A percentile compares a stretch with the other conserved stretches of the same genome.
Conservation (phyloP, 2,888 invertebrate species). For the Coleophora deauratella region DNA sequence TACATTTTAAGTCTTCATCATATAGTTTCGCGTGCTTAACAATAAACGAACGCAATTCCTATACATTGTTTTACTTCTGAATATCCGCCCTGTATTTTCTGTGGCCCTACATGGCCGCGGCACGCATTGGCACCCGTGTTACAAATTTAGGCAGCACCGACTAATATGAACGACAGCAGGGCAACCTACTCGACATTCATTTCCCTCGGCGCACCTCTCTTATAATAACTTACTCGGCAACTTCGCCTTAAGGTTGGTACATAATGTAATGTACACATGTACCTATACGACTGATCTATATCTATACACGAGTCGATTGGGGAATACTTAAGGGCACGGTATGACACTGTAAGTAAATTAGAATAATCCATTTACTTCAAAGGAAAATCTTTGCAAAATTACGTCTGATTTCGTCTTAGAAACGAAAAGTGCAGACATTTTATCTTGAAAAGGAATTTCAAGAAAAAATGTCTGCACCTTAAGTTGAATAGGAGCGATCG, state of each 20-base stretch:
- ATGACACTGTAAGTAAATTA: constrained; percentile 1
- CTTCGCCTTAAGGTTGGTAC: constrained; percentile 65
- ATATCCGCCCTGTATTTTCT: too few relatives aligned
- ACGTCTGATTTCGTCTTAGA: background rate
- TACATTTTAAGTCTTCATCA: too few relatives aligned
- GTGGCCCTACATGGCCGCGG: constrained; percentile 38
- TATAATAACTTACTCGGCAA: constrained; percentile 70
- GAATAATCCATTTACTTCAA: background rate
- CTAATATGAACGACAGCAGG: constrained; percentile 74
- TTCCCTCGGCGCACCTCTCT: constrained; percentile 71
- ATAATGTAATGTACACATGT: constrained; percentile 26
- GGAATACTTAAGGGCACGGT: constrained; percentile 20
- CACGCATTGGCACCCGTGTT: constrained; percentile 63
- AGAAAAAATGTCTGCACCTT: constrained; percentile 18
- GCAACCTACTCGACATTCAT: constrained; percentile 71
- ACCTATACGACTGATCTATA: constrained; percentile 15
- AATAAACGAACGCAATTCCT: too few relatives aligned
- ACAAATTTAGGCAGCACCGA: constrained; percentile 69
- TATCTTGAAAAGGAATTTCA: too few relatives aligned
- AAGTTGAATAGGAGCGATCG: constrained; percentile 21
- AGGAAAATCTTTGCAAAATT: constrained; percentile 5
- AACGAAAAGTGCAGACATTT: too few relatives aligned
- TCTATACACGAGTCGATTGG: constrained; percentile 25
- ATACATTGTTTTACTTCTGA: too few relatives aligned
- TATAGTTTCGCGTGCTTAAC: too few relatives aligned